Conservation (phyloP, 2,888 invertebrate species). For the Heterodera filipjevi region DNA sequence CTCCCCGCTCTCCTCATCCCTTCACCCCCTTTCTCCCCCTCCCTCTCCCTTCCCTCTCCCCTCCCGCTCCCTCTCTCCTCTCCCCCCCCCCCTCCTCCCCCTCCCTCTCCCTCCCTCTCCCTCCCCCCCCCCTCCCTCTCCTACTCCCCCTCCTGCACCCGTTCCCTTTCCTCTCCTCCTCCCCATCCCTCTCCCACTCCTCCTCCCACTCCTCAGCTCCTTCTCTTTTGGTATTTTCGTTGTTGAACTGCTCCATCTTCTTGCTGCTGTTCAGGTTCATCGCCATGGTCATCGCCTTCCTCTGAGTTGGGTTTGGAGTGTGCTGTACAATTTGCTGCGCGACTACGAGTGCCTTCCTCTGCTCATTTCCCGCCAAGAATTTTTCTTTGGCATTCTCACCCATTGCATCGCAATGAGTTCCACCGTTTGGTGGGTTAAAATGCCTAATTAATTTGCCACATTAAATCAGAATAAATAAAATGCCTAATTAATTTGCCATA, state of each 20-base stretch:
- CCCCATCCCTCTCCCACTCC: background rate
- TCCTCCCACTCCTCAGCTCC: background rate
- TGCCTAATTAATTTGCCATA: background rate
- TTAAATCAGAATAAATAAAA: background rate
- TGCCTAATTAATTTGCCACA: background rate
- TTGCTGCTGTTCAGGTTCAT: constrained; percentile 59
- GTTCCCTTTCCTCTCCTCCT: background rate
- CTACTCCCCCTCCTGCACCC: background rate
- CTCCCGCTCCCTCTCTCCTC: background rate
- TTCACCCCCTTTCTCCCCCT: background rate
- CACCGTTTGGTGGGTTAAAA: constrained; percentile 46
- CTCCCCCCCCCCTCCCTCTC: background rate
- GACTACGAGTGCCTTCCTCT: constrained; percentile 62
- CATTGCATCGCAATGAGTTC: constrained; percentile 65
- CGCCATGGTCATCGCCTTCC: constrained; percentile 55
- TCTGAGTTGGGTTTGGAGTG: constrained; percentile 59
- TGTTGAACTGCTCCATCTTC: constrained; percentile 61
- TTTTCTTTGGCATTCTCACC: constrained; percentile 60
- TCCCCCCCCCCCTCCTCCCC: background rate
- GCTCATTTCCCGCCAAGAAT: constrained; percentile 56
- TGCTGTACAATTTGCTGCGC: constrained; percentile 58
- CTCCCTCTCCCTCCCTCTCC: background rate
- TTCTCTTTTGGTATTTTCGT: background rate
- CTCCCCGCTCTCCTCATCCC: no score
- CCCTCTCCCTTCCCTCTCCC: background rate